phyloP scores from a whole-genome alignment of 2,113 vertebrate genomes.

The Puffinus mauretanicus region DNA sequence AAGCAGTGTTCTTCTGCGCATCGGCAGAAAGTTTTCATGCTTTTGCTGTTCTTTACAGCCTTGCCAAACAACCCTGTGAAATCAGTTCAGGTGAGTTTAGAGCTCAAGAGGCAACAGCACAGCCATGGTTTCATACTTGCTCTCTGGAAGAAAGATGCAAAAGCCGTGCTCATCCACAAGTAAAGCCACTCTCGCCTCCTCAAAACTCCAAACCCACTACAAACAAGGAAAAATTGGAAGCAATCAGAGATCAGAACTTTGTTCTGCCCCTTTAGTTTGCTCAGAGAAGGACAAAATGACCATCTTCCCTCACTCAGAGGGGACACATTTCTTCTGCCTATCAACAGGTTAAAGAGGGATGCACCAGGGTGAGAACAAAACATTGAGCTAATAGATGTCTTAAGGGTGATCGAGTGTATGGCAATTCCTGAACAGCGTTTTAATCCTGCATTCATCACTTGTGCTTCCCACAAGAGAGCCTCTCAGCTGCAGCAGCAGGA shows the following conservation, averaged over 20 bases:
- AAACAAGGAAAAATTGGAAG: not conserved
- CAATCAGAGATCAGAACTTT: not conserved
- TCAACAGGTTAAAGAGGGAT: not conserved
- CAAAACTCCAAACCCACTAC: not conserved
- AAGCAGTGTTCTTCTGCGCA: fast-evolving
- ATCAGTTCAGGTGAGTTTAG: fast-evolving
- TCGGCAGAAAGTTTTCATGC: not conserved
- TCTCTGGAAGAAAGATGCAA: not conserved
- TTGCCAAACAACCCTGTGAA: fast-evolving
- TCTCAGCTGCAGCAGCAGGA: not conserved
- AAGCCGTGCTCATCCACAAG: not conserved
- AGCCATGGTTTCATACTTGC: fast-evolving
- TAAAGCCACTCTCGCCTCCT: not conserved
- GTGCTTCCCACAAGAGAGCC: not conserved
- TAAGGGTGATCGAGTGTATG: not conserved
- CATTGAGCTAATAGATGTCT: not conserved
- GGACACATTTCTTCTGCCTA: not conserved
- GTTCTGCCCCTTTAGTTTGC: not conserved
- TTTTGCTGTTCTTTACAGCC: not conserved
- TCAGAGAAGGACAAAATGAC: fast-evolving
- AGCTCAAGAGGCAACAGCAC: fast-evolving
- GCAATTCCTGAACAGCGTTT: not conserved
- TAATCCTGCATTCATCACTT: not conserved
- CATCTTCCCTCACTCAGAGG: not conserved
- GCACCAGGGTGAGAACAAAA: not conserved